These are phyloP conservation scores for Rhagoletis zephyria DNA, from an alignment of 1,140 invertebrate species.

Conservation along the genomic window DNA sequence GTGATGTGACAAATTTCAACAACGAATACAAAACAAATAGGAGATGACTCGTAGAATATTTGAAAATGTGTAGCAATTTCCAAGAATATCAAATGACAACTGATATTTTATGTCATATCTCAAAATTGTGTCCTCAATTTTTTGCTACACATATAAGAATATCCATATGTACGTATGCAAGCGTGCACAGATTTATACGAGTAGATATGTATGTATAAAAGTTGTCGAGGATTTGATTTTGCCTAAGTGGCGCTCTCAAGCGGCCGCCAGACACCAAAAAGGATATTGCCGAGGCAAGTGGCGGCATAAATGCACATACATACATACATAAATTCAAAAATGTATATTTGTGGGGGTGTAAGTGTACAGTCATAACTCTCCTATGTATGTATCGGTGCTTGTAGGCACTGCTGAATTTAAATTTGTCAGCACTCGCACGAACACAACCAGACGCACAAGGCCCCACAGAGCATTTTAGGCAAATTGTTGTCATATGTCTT, in stretches of 20 bases:
- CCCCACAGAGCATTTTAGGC: conserved; percentile 10
- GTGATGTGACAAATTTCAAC: not conserved
- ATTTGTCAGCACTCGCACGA: not conserved
- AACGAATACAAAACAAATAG: not conserved
- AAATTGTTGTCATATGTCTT: conserved; percentile 27
- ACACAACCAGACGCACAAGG: not conserved
- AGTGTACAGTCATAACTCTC: not conserved
- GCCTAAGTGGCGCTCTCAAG: conserved; percentile 27
- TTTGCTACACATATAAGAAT: not conserved
- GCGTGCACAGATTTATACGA: no score
- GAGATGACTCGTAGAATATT: conserved; percentile 14
- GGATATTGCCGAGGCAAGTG: not conserved
- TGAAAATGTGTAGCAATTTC: not conserved
- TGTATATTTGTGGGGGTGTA: not conserved
- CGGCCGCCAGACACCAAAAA: not conserved
- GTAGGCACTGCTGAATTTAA: not conserved
- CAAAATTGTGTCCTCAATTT: conserved; percentile 11
- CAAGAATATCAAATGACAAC: conserved; percentile 50
- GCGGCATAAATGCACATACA: not conserved
- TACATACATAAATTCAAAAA: no score
- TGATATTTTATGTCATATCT: conserved; percentile 29
- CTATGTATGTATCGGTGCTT: not conserved
- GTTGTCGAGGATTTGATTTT: conserved; percentile 24
- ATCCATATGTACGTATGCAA: not conserved
- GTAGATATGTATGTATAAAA: not conserved